Evolutionary conservation across 2,888 invertebrate genomes (phyloP).

Genomic region (Tenthredo notha): DNA sequence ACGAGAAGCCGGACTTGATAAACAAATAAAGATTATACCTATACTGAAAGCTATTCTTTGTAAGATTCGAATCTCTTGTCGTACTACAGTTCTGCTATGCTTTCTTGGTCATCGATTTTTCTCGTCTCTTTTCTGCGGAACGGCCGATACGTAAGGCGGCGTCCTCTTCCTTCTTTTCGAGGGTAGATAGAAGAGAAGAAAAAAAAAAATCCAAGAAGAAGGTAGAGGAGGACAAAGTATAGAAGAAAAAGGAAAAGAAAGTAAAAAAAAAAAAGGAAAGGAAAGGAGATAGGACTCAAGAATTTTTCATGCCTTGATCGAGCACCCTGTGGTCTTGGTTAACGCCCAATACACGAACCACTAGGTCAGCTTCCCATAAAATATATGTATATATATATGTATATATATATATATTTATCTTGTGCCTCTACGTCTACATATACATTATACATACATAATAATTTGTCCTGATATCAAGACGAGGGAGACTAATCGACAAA

Average conservation of each 20-base stretch:
- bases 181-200: not conserved
- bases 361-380: conserved; percentile 1
- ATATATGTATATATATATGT: not conserved
- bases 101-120: conserved; percentile 16
- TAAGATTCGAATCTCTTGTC: conserved; percentile 8
- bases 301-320: conserved; percentile 4
- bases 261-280: not conserved
- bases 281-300: not conserved
- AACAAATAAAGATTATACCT: not conserved
- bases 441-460: not conserved
- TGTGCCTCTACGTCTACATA: not conserved
- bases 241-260: not conserved
- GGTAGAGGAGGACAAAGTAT: not conserved
- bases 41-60: not conserved
- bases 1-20: not conserved
- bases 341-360: not conserved
- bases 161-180: not conserved
- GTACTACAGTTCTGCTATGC: not conserved
- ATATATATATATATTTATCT: not conserved
- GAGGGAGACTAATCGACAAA: not conserved
- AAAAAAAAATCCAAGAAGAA: not conserved
- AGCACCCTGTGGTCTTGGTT: not conserved
- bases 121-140: not conserved
- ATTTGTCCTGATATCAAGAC: not conserved
- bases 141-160: not conserved